Conservation (phyloP, 1,140 invertebrate species). For the Limonius californicus region DNA sequence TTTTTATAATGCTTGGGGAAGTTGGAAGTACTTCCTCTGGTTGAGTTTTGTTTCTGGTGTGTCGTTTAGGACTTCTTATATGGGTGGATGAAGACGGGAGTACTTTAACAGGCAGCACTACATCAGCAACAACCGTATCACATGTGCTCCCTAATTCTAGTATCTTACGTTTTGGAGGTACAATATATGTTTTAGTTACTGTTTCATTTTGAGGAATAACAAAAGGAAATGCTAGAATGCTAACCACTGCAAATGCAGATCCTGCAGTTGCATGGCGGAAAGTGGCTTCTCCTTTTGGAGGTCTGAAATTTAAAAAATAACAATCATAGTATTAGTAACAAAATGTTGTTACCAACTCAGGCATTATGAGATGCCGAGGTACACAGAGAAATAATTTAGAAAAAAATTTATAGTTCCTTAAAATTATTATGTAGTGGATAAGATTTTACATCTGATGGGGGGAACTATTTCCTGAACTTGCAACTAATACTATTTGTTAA, state of each 20-base stretch:
- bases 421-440: too few species aligned
- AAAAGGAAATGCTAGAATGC: background rate
- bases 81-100: background rate
- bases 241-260: slow-evolving; percentile 17
- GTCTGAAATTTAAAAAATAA: too few species aligned
- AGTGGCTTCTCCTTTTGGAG: slow-evolving; percentile 18
- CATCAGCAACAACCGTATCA: background rate
- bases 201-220: background rate
- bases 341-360: too few species aligned
- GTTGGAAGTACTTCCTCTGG: background rate
- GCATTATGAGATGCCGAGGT: too few species aligned
- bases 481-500: too few species aligned
- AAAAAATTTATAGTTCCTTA: too few species aligned
- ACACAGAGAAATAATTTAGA: too few species aligned
- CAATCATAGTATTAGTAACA: too few species aligned
- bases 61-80: background rate
- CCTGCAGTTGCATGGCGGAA: slow-evolving; percentile 4
- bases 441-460: too few species aligned
- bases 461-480: too few species aligned
- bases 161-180: too few species aligned
- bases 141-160: background rate
- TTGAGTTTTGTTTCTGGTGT: background rate
- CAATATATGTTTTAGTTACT: too few species aligned
- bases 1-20: background rate
- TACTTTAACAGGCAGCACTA: background rate